Base-by-base conservation (phyloP, 2,888 invertebrate genomes). In the Spisula solida region DNA sequence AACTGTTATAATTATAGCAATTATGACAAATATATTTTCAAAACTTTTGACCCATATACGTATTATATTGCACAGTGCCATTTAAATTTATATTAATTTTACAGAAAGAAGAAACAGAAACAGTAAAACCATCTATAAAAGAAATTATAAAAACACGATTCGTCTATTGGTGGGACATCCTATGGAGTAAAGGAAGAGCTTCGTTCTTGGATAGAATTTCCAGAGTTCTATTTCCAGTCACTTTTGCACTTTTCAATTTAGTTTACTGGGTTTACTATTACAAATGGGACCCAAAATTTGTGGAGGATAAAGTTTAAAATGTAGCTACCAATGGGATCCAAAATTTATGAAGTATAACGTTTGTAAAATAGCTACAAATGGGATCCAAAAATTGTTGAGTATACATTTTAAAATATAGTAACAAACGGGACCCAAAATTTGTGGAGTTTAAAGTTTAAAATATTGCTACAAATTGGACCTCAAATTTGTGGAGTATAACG, bases 261-360 rank as follows among this genome's bases (percentile, higher is more conserved):
- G n/a, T 83, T 51, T 83, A 83, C 18, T 83, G 83, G 83, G 48
- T 75, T 5, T 70, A 75, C 25, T 83, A 70, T 25, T 83, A 75
- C 31, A 0, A 75, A 1, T 29, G 70, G 29, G 75, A 83, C 18
- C 41, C 75, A 75, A 16, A 75, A 31, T 16, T 34, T 31, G 14
- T 31, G 31, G 75, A 75, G 12, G 51, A 51, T 14, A 51, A 41
- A 41, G 41, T 8, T 41, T 41, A n/a, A n/a, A n/a, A n/a, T n/a
- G n/a, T n/a, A n/a, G n/a, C 25, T 83, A 75, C 31, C 8, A 75
- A 1, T 29, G 70, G 29, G 75, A 83, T 31, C 41, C 75, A 75
- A 16, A 75, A 31, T 16, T 34, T 31, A 1, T 31, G 31, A 31
- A 75, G 12, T 4, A 51, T 14, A 51, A 41, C 2, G 41, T 8